phyloP scores from a whole-genome alignment of 2,888 invertebrate genomes.

The Parnassius mnemosyne region DNA sequence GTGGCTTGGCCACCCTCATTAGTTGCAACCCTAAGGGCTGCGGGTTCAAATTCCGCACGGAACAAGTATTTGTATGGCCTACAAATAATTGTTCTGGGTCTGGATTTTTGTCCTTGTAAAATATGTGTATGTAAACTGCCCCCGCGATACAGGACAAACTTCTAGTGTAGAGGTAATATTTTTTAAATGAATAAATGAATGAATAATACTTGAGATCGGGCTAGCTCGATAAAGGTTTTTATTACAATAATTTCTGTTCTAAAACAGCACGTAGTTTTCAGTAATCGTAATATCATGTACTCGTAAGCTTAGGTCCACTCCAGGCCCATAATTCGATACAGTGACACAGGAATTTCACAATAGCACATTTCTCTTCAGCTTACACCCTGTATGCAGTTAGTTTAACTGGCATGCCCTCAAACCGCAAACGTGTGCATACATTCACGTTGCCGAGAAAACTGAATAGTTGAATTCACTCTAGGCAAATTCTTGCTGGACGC shows the following conservation, averaged over 20 bases:
- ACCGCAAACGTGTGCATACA: constrained; percentile 45
- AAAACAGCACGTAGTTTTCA: not conserved
- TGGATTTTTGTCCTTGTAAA: no score
- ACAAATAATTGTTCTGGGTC: no score
- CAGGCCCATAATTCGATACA: constrained; percentile 7
- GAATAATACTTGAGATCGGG: no score
- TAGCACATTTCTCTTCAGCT: constrained; percentile 19
- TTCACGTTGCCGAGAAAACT: constrained; percentile 53
- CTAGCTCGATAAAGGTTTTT: not conserved
- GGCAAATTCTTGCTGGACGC: constrained; percentile 48
- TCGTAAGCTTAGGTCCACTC: not conserved
- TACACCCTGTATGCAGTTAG: constrained; percentile 28
- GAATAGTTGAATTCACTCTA: constrained; percentile 66
- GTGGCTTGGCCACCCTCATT: no score
- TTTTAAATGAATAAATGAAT: no score
- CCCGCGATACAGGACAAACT: no score
- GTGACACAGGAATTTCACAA: constrained; percentile 13
- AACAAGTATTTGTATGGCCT: no score
- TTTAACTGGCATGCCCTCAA: constrained; percentile 31
- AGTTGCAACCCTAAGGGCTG: no score
- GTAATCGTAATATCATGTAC: not conserved
- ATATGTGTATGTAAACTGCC: no score
- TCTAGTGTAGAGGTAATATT: no score
- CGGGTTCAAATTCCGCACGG: no score
- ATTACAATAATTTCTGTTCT: not conserved